Conservation (phyloP, 2,113 vertebrate species). For the Cottus gobio region DNA sequence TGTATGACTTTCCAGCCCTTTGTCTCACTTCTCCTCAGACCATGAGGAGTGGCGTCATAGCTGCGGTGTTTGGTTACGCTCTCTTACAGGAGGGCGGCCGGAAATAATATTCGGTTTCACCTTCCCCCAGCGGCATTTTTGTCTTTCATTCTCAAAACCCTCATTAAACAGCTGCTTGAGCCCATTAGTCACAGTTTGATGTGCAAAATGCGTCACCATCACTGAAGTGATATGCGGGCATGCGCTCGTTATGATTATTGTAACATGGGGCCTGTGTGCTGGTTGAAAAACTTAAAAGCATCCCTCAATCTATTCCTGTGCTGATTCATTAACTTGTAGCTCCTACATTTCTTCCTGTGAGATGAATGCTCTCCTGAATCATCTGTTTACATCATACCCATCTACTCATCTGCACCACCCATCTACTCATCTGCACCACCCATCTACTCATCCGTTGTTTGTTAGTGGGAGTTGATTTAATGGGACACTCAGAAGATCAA, state of each 20-base stretch:
- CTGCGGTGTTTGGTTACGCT: slow-evolving; percentile 26
- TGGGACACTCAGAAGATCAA: background rate
- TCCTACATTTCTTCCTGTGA: background rate
- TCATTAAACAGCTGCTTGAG: slow-evolving; percentile 35
- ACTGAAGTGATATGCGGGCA: slow-evolving; percentile 20
- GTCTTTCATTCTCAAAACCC: slow-evolving; percentile 19
- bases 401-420: slow-evolving; percentile 12
- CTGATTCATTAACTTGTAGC: background rate
- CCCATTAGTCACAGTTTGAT: slow-evolving; percentile 52
- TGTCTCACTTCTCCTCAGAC: slow-evolving; percentile 19
- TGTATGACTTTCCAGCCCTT: slow-evolving; percentile 9
- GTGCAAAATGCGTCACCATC: slow-evolving; percentile 31
- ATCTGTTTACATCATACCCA: slow-evolving; percentile 17
- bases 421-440: slow-evolving; percentile 9
- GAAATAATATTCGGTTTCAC: slow-evolving; percentile 17
- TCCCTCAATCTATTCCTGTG: background rate
- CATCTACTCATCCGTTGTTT: slow-evolving; percentile 20
- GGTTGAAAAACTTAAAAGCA: background rate
- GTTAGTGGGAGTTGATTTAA: slow-evolving; percentile 27
- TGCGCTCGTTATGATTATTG: slow-evolving; percentile 6
- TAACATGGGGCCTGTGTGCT: background rate
- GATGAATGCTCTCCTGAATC: background rate
- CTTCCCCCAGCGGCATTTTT: slow-evolving; percentile 21
- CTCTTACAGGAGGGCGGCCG: slow-evolving; percentile 1
- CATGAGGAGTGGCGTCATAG: slow-evolving; percentile 10